Evolutionary conservation across 2,113 vertebrate species (phyloP).

Genomic region (Nibea albiflora): DNA sequence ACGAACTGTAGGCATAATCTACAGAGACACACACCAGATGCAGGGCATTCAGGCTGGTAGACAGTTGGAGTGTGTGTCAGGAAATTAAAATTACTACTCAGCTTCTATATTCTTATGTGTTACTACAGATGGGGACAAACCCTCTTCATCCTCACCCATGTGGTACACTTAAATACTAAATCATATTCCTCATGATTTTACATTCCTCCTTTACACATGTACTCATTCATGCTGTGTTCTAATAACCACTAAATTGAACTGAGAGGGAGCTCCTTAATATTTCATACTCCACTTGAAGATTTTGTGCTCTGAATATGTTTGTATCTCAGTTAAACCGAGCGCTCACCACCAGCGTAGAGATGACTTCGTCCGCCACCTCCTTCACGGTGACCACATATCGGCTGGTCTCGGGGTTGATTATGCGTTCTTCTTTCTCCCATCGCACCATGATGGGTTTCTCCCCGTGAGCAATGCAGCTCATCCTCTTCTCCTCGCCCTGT

Average conservation of each 20-base stretch:
- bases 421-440: slow-evolving; percentile 98
- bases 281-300: slow-evolving; percentile 39
- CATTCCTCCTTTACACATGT: slow-evolving; percentile 31
- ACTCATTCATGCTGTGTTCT: slow-evolving; percentile 34
- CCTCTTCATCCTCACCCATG: background rate
- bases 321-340: slow-evolving; percentile 3
- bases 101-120: background rate
- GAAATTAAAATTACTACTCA: slow-evolving; percentile 9
- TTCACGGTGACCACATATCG: slow-evolving; percentile 96
- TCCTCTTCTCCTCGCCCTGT: slow-evolving; percentile 96
- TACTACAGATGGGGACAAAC: slow-evolving; percentile 7
- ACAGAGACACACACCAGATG: slow-evolving; percentile 63
- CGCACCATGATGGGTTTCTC: slow-evolving; percentile 99
- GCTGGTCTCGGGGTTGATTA: slow-evolving; percentile 98
- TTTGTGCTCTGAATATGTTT: background rate
- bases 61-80: background rate
- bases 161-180: slow-evolving; percentile 26
- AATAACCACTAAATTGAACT: slow-evolving; percentile 45
- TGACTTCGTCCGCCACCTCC: slow-evolving; percentile 94
- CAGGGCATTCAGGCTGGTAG: slow-evolving; percentile 12
- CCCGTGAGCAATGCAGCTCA: slow-evolving; percentile 96
- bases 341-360: slow-evolving; percentile 94
- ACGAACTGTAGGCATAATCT: slow-evolving; percentile 97
- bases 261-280: slow-evolving; percentile 43
- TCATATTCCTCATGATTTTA: slow-evolving; percentile 29